phyloP scores from a whole-genome alignment of 1,140 invertebrate species.

The Drosophila trapezifrons region DNA sequence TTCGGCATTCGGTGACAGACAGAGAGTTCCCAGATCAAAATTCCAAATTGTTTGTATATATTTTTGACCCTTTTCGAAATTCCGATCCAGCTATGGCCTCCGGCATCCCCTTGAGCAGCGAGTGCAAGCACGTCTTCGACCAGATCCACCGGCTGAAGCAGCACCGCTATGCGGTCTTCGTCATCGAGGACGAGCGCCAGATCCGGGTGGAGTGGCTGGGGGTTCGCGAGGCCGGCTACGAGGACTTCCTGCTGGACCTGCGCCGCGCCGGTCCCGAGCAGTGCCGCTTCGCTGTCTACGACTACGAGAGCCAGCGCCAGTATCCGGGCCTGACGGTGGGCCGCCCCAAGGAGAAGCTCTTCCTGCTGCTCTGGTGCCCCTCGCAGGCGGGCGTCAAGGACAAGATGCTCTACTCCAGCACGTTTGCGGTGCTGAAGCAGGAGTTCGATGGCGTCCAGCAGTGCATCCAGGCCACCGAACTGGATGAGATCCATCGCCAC shows the following conservation, averaged over 20 bases:
- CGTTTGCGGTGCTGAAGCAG: constrained; percentile 43
- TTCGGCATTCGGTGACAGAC: neutral
- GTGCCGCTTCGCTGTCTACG: constrained; percentile 61
- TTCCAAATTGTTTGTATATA: too few species aligned
- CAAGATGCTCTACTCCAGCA: constrained; percentile 69
- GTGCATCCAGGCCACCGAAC: constrained; percentile 61
- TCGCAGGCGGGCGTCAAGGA: constrained; percentile 48
- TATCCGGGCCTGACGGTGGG: constrained; percentile 27
- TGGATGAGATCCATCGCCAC: constrained; percentile 41
- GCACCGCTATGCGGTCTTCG: constrained; percentile 58
- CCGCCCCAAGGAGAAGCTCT: constrained; percentile 56
- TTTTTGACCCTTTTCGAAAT: too few species aligned
- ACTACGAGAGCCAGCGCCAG: constrained; percentile 51
- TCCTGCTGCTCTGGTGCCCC: constrained; percentile 64
- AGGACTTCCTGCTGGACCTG: constrained; percentile 49
- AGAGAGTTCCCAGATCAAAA: neutral
- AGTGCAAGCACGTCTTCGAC: constrained; percentile 47
- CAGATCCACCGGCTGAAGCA: constrained; percentile 46
- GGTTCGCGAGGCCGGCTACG: constrained; percentile 27
- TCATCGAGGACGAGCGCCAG: constrained; percentile 33
- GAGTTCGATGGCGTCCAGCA: constrained; percentile 48
- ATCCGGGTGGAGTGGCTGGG: constrained; percentile 50
- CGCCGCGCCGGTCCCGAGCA: constrained; percentile 13
- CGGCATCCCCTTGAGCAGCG: constrained; percentile 39
- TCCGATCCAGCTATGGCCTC: constrained; percentile 45